Evolutionary conservation across 2,797 vertebrate species (phyloP).

Genomic region (Lagodon rhomboides): DNA sequence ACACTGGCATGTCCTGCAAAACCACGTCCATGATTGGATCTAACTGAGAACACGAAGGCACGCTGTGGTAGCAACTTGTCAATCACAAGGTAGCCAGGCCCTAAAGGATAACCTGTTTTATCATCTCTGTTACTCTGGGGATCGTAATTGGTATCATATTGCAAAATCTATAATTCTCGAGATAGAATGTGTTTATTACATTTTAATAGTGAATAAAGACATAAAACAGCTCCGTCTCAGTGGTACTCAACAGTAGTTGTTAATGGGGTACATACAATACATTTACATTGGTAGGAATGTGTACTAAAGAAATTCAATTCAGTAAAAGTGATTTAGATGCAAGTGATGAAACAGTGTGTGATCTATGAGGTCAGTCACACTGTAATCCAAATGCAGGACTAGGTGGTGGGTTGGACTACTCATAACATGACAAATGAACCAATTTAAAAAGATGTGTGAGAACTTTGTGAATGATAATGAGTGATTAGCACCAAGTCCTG

Average conservation of each 20-base stretch:
- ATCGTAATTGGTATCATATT: constrained; percentile 17
- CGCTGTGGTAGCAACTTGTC: no score
- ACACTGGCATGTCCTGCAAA: no score
- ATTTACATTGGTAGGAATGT: background rate
- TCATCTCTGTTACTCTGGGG: no score
- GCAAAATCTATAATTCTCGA: constrained; percentile 21
- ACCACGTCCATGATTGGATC: no score
- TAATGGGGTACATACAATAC: constrained; percentile 9
- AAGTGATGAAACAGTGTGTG: background rate
- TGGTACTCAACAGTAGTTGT: constrained; percentile 10
- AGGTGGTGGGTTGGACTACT: constrained; percentile 1
- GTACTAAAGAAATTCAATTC: background rate
- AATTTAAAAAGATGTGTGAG: constrained; percentile 22
- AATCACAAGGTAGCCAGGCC: no score
- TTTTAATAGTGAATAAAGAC: constrained; percentile 23
- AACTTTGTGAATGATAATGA: constrained; percentile 28
- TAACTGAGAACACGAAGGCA: no score
- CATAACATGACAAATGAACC: constrained; percentile 35
- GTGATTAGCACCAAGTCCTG: background rate
- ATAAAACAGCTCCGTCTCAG: constrained; percentile 17
- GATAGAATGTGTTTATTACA: constrained; percentile 36
- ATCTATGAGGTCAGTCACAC: constrained; percentile 19
- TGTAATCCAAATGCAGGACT: constrained; percentile 13
- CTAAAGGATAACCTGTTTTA: no score
- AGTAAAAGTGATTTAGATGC: constrained; percentile 11